Base-by-base conservation (phyloP, 2,888 invertebrate species). In the Escarpia spicata region DNA sequence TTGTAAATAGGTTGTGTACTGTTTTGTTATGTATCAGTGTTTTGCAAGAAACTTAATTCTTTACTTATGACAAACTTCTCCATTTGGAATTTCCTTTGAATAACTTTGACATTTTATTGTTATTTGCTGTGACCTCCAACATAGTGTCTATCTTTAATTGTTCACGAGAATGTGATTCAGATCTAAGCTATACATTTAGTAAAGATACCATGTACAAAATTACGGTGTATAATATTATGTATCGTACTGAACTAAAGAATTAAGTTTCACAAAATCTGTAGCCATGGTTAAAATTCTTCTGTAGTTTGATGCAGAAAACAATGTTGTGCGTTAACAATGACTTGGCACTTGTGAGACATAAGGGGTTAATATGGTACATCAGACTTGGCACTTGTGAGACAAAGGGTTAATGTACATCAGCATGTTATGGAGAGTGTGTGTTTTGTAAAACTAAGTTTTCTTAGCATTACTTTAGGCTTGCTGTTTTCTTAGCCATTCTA, bases 11-110 rank as follows among this genome's bases (percentile, higher is more conserved):
- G 75, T 75, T 26, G 91, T 44, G 43, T 44, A 31, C 44, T 91
- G 37, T 31, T n/a, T 43, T 8, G 19, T 6, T 37, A 43, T 2
- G 37, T 8, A 9, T 37, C n/a, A 44, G 1, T 43, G 91, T 19
- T 31, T 91, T 91, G 91, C 31, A 43, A 44, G 43, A 91, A 43
- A 43, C 91, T 91, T 44, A 91, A 91, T 43, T 91, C 44, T 91
- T 91, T 3, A 37, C 43, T 90, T 31, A 37, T 19, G 10, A 44
- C 91, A 91, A 4, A 91, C 31, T 91, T 91, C 31, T 91, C 91
- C 37, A 31, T 91, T 37, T 91, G 44, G 43, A 91, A 91, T 43
- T 31, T 31, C 91, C 44, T 75, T 75, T 19, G 6, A 19, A 75
- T 6, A n/a, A n/a, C 19, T 26, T 75, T 75, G 19, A 3, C n/a